Percentiles rank a stretch among this genome's conserved stretches.
Evolutionary conservation across 2,888 invertebrate species (phyloP).

Genomic region (Cylindroiulus punctatus): DNA sequence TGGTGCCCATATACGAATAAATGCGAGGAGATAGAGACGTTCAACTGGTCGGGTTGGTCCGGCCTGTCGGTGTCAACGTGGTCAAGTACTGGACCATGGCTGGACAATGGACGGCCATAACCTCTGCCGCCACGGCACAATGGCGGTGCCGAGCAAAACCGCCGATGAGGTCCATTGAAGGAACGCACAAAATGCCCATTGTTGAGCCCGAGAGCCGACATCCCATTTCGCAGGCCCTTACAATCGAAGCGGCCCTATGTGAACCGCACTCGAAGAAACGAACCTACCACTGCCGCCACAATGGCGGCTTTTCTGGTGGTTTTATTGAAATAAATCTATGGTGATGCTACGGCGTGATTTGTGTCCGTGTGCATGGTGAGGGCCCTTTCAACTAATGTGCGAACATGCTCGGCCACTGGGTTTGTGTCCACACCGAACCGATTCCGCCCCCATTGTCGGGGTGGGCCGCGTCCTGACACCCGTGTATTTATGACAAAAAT

Average conservation of each 20-base stretch:
- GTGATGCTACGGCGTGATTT: background rate
- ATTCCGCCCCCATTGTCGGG: background rate
- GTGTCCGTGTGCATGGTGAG: background rate
- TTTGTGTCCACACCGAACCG: background rate
- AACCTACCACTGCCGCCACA: background rate
- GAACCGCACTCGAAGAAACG: background rate
- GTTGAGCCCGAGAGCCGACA: constrained; percentile 15
- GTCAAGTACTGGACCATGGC: background rate
- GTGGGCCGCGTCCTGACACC: background rate
- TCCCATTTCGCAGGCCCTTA: constrained; percentile 13
- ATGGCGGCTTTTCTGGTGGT: constrained; percentile 8
- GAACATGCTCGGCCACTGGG: background rate
- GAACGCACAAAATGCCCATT: background rate
- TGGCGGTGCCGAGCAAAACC: constrained; percentile 21
- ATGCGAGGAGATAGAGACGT: background rate
- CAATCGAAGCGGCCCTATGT: background rate
- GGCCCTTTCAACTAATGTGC: constrained; percentile 13
- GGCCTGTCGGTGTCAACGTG: background rate
- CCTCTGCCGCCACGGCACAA: constrained; percentile 19
- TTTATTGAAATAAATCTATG: constrained; percentile 5
- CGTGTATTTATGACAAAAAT: background rate
- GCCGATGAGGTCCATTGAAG: constrained; percentile 26
- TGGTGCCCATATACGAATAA: background rate
- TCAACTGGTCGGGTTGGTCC: background rate
- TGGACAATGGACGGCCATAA: constrained; percentile 19